Evolutionary conservation across 2,888 invertebrate species (phyloP), one percentile per base, ranked within the genome.

Genomic region (Poecilus cupreus): DNA sequence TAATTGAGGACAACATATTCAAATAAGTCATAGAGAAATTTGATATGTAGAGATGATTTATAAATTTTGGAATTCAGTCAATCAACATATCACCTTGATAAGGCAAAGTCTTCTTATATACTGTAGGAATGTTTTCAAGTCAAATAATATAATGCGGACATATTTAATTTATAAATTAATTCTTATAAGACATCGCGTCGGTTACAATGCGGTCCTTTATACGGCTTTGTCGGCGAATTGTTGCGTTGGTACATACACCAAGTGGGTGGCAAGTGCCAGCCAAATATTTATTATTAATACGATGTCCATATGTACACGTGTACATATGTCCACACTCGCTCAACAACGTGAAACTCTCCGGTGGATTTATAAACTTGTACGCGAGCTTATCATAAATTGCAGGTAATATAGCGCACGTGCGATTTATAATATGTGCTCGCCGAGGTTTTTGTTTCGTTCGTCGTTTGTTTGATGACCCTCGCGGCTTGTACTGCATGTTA

Each of bases 201-300:
- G 39, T 49, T 49, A 16, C 49, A 49, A 49, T 49, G 51, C 18
- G 51, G 13, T 51, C 51, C 51, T 51, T 51, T 51, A 51, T 51
- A 51, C n/a, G 51, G 51, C 72, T 72, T 72, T 72, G 72, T 72
- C 72, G 72, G 72, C 72, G 49, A 39, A 70, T 18, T 37, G 11
- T 20, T 37, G 70, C 39, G 10, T 22, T 22, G 1, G 6, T 39
- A 72, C 72, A 72, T 46, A 72, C 24, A 26, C 75, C 24, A 75
- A 75, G 75, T 75, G 75, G 75, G 75, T 51, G 75, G 75, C 51
- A 26, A 51, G 37, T 75, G 75, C 51, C 49, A 75, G 51, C 49
- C 49, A 75, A 75, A 75, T 75, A 75, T 75, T 75, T 75, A 75
- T 75, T 75, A 75, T 75, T 75, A 51, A 75, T 75, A 75, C 75